Evolutionary conservation across 1,140 invertebrate genomes (phyloP), one percentile per base, ranked within the genome.

Genomic region (Bombus pyrosoma): DNA sequence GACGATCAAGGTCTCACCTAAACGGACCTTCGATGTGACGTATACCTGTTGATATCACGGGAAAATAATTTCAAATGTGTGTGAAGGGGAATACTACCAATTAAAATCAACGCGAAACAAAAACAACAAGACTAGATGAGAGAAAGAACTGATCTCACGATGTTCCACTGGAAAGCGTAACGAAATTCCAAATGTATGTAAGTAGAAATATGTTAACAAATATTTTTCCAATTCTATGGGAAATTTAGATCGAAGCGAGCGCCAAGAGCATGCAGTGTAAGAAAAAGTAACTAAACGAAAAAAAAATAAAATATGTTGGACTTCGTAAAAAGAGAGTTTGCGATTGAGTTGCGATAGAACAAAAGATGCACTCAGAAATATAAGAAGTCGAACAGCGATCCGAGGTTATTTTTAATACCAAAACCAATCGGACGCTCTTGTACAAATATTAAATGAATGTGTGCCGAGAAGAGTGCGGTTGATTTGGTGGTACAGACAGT

Each of bases 331-430:
- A 66, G 71, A 91, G 72, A 90, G 77, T 90, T 92, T 86, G 62
- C 81, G 79, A 68, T 81, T 37, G 62, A 88, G 76, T 86, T 75
- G 78, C 57, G 78, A 79, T 78, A 81, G 80, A 78, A 89, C 62
- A 64, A 78, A 62, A 82, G 32, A 83, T 82, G 81, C 71, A 77
- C 88, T 89, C 37, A 34, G 28, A 81, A 53, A 39, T 87, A 53
- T 53, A 90, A 87, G 84, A 90, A 87, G 85, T 91, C 79, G 69
- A 89, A 87, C 43, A 87, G 92, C 91, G 91, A 92, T 93, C 94
- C 95, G 94, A 95, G 95, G 95, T 95, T 95, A 95, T 95, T 95
- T 95, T 95, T 95, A 95, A 95, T 95, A 95, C 94, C 94, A 95
- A 95, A 93, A 95, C 95, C 95, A 95, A 95, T 95, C 95, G 95